These are phyloP conservation scores for Peromyscus melanophrys DNA, from an alignment of 2,797 vertebrate species.

Conservation along the genomic window DNA sequence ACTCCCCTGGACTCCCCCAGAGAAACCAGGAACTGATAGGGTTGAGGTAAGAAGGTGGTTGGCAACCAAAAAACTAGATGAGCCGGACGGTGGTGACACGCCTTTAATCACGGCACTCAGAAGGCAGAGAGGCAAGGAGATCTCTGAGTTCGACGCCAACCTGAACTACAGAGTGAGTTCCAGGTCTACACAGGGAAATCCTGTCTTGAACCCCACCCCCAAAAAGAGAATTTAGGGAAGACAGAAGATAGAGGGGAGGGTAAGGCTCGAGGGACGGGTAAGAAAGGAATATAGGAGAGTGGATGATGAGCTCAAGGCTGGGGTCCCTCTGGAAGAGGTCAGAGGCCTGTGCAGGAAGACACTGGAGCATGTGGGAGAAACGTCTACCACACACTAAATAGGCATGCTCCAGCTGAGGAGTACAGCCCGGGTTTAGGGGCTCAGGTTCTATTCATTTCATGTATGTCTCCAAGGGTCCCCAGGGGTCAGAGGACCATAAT, in stretches of 20 bases:
- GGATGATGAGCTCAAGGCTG: not conserved
- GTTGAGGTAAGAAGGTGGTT: not conserved
- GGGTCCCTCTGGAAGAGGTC: not conserved
- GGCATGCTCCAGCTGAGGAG: not conserved
- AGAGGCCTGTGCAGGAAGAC: not conserved
- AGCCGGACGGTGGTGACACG: too few relatives aligned
- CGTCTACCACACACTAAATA: too few relatives aligned
- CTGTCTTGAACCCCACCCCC: not conserved
- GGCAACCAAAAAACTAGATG: too few relatives aligned
- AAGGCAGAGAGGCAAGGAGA: not conserved
- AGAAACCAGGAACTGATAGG: not conserved
- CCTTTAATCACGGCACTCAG: not conserved
- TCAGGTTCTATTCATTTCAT: not conserved
- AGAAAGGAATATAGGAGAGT: not conserved
- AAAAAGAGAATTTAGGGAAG: not conserved
- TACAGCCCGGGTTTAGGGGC: not conserved
- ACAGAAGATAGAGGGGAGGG: not conserved
- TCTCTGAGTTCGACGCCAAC: not conserved
- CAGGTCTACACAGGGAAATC: not conserved
- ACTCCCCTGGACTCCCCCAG: not conserved
- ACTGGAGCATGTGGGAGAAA: too few relatives aligned
- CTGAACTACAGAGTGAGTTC: not conserved
- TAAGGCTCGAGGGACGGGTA: not conserved
- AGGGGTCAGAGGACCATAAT: not conserved
- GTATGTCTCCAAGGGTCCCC: not conserved